A percentile compares a stretch with the other conserved stretches of the same genome.
Evolutionary conservation across 2,113 vertebrate species (phyloP).

Genomic region (Zootoca vivipara): DNA sequence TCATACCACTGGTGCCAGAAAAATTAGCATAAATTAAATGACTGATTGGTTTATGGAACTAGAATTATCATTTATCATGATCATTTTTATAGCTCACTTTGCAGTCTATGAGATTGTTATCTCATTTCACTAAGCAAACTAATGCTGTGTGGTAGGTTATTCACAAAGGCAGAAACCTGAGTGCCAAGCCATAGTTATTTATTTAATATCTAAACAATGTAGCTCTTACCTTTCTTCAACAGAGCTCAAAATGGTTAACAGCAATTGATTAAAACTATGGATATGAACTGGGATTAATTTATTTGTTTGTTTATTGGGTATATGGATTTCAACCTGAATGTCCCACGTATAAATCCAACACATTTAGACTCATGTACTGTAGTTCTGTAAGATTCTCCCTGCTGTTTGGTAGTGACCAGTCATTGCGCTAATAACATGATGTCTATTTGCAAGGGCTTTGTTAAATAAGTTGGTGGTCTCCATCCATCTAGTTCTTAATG

Average conservation of each 20-base stretch:
- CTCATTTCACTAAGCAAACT: background rate
- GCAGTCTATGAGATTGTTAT: background rate
- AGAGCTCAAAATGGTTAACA: background rate
- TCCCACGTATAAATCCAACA: background rate
- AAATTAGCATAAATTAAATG: background rate
- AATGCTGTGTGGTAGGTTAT: background rate
- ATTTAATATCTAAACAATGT: background rate
- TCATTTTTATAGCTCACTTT: background rate
- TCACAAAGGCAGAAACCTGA: background rate
- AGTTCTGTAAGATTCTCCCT: background rate
- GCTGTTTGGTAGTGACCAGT: background rate
- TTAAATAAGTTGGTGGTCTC: constrained; percentile 8
- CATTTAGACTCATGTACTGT: background rate
- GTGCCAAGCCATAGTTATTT: background rate
- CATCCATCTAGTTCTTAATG: background rate
- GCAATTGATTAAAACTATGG: background rate
- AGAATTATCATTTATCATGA: background rate
- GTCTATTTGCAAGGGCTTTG: background rate
- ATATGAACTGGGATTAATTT: background rate
- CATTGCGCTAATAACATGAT: background rate
- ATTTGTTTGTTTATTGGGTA: background rate
- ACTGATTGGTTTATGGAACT: background rate
- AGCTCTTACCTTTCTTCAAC: background rate
- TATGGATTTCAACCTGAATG: background rate
- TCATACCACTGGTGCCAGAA: background rate